phyloP scores from a whole-genome alignment of 1,140 invertebrate species.

The Pogonognathellus flavescens region DNA sequence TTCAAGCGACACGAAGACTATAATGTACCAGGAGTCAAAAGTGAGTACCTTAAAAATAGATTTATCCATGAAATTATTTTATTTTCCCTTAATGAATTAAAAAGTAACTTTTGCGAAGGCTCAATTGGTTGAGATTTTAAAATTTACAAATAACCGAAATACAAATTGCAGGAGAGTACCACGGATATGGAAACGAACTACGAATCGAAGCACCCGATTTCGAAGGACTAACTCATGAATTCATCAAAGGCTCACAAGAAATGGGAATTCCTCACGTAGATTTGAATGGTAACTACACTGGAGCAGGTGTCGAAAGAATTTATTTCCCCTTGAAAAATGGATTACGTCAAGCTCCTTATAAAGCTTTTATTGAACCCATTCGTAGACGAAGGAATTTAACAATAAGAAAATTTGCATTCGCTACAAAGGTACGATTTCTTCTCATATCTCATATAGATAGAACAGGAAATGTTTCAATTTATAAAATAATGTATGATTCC shows the following conservation, averaged over 20 bases:
- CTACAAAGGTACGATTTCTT: not conserved
- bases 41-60: no score
- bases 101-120: no score
- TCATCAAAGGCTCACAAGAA: constrained; percentile 24
- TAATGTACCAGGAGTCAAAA: not conserved
- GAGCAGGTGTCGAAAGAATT: constrained; percentile 16
- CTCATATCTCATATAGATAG: not conserved
- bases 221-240: constrained; percentile 18
- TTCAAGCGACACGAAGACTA: constrained; percentile 55
- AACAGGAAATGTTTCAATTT: no score
- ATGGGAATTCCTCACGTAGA: constrained; percentile 31
- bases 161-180: constrained; percentile 44
- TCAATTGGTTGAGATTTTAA: no score
- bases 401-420: constrained; percentile 28
- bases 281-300: constrained; percentile 24
- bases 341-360: constrained; percentile 4
- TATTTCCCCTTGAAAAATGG: constrained; percentile 21
- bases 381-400: not conserved
- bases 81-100: no score
- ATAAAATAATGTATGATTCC: not conserved
- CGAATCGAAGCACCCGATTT: constrained; percentile 17
- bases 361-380: constrained; percentile 30
- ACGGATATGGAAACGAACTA: constrained; percentile 46
- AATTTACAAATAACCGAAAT: no score
- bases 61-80: no score